Conservation (phyloP, 2,113 vertebrate genomes). For the Alethe castanea region DNA sequence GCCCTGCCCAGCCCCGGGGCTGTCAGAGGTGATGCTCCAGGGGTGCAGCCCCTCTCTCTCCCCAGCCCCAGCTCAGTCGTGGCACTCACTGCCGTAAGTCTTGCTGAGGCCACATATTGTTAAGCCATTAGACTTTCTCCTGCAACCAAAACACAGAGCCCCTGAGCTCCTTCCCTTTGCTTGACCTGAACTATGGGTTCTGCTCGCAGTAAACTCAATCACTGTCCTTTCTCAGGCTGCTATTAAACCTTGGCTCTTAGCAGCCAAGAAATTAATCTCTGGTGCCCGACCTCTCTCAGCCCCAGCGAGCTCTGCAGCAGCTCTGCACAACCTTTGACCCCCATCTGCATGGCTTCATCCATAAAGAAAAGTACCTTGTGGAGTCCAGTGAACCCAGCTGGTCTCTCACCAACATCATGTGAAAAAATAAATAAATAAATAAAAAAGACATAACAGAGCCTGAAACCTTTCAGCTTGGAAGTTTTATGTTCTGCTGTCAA, state of each 20-base stretch:
- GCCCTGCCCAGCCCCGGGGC: neutral
- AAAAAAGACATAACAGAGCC: neutral
- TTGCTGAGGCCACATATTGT: conserved; percentile 36
- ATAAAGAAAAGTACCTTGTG: conserved; percentile 53
- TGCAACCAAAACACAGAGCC: neutral
- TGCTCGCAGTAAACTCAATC: conserved; percentile 63
- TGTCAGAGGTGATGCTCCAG: neutral
- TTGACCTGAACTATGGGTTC: conserved; percentile 58
- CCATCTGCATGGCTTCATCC: conserved; percentile 47
- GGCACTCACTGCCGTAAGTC: neutral
- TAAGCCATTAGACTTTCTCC: conserved; percentile 53
- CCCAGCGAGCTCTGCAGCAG: conserved; percentile 40
- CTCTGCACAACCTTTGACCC: conserved; percentile 44
- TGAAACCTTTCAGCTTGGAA: neutral
- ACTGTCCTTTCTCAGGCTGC: conserved; percentile 67
- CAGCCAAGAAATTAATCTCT: conserved; percentile 70
- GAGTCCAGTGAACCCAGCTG: neutral
- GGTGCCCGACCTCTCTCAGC: conserved; percentile 40
- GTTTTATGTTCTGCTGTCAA: neutral
- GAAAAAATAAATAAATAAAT: neutral
- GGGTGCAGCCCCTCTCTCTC: neutral
- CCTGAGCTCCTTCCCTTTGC: conserved; percentile 1
- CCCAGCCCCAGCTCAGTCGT: neutral
- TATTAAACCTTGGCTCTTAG: conserved; percentile 71
- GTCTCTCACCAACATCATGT: neutral